Base-by-base conservation (phyloP, 2,113 vertebrate species). In the Dasypus novemcinctus region DNA sequence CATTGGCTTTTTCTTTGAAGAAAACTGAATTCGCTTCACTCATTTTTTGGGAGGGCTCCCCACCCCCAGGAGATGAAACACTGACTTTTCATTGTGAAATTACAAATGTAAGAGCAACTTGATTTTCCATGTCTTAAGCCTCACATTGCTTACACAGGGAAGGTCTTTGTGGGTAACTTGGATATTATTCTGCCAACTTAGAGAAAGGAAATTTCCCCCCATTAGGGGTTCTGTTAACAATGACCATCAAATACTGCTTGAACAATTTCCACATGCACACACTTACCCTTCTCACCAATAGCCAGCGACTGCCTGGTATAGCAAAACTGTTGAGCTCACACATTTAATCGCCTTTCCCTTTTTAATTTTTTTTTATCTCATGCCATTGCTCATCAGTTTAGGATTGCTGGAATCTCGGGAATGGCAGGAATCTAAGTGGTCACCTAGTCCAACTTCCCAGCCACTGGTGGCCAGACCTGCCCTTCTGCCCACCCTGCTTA, bases 71-170 rank as follows among this genome's bases (percentile, higher is more conserved):
- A 91, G 78, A 86, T 91, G 41, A 86, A 96, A 78, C 46, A 54
- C 86, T 88, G 81, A 88, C 90, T 94, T 80, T 86, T 94, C 49
- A 91, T 69, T 94, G 46, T 93, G 86, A 88, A 97, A 90, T 84
- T 90, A 97, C 52, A 46, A 63, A 83, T 76, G 21, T 85, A 61
- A 80, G 6, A 95, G 82, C 29, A 89, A 71, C 33, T 46, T 71
- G 12, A 71, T 80, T 86, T 96, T 74, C 89, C 31, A 85, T 94
- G 88, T 90, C 72, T 91, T 95, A 88, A 72, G 41, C 54, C n/a
- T n/a, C 54, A 94, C 83, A 87, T 87, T 63, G 52, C 76, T 96
- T 83, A 92, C 2, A 46, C 13, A 83, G 43, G 81, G 7, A 93
- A 89, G 54, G 7, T 23, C 33, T 85, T 14, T 43, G 25, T 21